phyloP scores from a whole-genome alignment of 2,888 invertebrate species.

The Elmis aenea region DNA sequence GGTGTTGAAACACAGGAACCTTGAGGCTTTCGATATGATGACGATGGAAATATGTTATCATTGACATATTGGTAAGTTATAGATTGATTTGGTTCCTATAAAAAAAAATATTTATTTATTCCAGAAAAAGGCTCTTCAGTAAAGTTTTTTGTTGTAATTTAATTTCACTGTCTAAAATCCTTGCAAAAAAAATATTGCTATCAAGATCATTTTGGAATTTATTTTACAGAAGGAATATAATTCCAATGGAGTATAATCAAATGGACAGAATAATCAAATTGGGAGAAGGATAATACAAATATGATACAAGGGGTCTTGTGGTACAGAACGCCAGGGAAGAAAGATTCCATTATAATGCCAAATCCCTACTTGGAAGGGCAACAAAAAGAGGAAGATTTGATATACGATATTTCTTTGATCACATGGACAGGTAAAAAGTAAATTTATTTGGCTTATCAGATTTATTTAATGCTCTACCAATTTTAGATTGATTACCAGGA shows the following conservation, averaged over 20 bases:
- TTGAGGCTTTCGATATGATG: constrained; percentile 89
- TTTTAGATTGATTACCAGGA: constrained; percentile 75
- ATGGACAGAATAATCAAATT: constrained; percentile 90
- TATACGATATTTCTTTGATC: constrained; percentile 88
- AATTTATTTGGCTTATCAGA: not conserved
- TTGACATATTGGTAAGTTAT: constrained; percentile 62
- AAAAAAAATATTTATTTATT: not conserved
- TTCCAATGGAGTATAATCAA: constrained; percentile 88
- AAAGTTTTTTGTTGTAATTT: constrained; percentile 12
- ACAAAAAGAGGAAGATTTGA: constrained; percentile 85
- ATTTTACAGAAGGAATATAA: constrained; percentile 68
- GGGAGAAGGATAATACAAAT: constrained; percentile 85
- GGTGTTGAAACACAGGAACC: constrained; percentile 92
- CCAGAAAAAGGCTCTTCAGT: not conserved
- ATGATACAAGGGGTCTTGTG: constrained; percentile 85
- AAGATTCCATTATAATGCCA: constrained; percentile 89
- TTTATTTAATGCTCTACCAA: constrained; percentile 3
- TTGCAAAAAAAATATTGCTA: too few species aligned
- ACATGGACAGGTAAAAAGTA: constrained; percentile 63
- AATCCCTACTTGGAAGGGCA: constrained; percentile 81
- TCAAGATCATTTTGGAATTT: constrained; percentile 3
- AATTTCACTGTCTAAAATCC: too few species aligned
- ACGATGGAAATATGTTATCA: constrained; percentile 87
- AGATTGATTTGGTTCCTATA: too few species aligned
- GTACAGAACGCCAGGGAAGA: constrained; percentile 90